These are phyloP conservation scores for Luperina nickerlii DNA, from an alignment of 2,888 invertebrate species.

Conservation along the genomic window DNA sequence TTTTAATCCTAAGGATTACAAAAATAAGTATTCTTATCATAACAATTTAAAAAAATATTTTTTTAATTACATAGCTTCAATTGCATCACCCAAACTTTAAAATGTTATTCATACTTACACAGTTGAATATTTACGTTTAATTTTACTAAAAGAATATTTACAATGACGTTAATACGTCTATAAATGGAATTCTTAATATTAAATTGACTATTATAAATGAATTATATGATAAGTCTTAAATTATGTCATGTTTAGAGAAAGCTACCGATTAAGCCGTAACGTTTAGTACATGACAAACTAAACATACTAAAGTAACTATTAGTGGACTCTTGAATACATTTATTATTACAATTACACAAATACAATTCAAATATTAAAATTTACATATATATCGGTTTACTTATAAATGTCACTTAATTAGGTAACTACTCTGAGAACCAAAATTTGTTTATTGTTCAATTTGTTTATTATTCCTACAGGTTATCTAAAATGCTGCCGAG, in stretches of 20 bases:
- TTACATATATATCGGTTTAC: conserved; percentile 53
- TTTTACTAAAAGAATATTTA: conserved; percentile 79
- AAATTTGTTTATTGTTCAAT: conserved; percentile 27
- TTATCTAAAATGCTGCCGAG: conserved; percentile 25
- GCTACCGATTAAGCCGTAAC: conserved; percentile 70
- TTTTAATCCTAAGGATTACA: conserved; percentile 83
- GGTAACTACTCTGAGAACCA: conserved; percentile 62
- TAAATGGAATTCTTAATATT: conserved; percentile 79
- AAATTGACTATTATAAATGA: conserved; percentile 81
- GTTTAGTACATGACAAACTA: conserved; percentile 79
- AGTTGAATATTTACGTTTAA: conserved; percentile 54
- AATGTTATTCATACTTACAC: conserved; percentile 66
- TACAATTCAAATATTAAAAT: conserved; percentile 59
- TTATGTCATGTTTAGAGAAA: conserved; percentile 78
- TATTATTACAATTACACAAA: conserved; percentile 62
- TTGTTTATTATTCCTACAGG: conserved; percentile 21
- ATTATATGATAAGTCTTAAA: conserved; percentile 71
- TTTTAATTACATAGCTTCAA: conserved; percentile 74
- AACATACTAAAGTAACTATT: conserved; percentile 69
- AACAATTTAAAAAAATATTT: conserved; percentile 70
- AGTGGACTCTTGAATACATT: conserved; percentile 70
- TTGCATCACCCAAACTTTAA: conserved; percentile 72
- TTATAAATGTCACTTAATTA: conserved; percentile 56
- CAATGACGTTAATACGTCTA: conserved; percentile 72
- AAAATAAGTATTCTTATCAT: conserved; percentile 82